Conservation (phyloP, 2,113 vertebrate species). For the Phocoena sinus region DNA sequence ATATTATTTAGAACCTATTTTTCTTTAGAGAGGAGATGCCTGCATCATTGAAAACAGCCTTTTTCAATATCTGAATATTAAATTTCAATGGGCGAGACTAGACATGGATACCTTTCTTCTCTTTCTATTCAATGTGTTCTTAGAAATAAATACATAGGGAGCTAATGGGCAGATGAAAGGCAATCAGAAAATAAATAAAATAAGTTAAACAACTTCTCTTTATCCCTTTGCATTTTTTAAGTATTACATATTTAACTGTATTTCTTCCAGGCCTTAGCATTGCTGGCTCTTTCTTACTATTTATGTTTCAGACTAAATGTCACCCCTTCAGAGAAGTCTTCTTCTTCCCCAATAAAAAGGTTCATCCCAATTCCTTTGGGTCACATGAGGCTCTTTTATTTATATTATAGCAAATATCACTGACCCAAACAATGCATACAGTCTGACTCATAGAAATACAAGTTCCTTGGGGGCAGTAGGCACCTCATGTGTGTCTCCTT, state of each 20-base stretch:
- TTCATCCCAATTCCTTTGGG: not conserved
- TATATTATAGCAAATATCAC: not conserved
- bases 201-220: not conserved
- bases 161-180: not conserved
- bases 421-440: not conserved
- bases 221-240: not conserved
- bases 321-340: not conserved
- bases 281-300: not conserved
- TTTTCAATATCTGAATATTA: not conserved
- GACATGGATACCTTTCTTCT: not conserved
- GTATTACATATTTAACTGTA: not conserved
- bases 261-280: not conserved
- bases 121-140: not conserved
- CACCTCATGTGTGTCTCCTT: not conserved
- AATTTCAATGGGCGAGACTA: not conserved
- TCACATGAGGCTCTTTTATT: not conserved
- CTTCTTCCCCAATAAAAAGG: not conserved
- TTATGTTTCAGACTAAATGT: not conserved
- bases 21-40: not conserved
- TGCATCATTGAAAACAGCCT: not conserved
- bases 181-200: not conserved
- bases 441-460: not conserved
- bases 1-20: not conserved
- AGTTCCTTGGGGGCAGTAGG: accelerated
- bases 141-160: not conserved